Evolutionary conservation across 2,888 invertebrate species (phyloP).

Genomic region (Noctuana brunneofusca): DNA sequence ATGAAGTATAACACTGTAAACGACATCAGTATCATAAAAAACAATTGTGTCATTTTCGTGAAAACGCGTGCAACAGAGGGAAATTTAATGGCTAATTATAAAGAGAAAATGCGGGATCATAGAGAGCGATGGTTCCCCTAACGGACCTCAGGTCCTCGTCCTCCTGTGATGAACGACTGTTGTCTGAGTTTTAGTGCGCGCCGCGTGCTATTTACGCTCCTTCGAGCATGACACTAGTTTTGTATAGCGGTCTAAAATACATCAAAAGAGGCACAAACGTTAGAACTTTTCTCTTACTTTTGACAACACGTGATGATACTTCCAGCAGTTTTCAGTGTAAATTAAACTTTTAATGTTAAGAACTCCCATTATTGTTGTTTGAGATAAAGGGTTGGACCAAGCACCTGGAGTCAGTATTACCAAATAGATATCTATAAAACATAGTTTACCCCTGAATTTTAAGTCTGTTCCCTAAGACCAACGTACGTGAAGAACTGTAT

Average conservation of each 20-base stretch:
- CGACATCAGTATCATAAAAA: slow-evolving; percentile 6
- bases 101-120: slow-evolving; percentile 13
- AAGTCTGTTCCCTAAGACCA: too few relatives aligned
- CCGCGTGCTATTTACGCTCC: slow-evolving; percentile 66
- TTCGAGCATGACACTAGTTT: slow-evolving; percentile 8
- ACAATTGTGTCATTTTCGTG: slow-evolving; percentile 7
- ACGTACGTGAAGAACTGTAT: too few relatives aligned
- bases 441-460: too few relatives aligned
- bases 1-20: neutral
- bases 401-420: too few relatives aligned
- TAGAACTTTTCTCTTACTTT: too few relatives aligned
- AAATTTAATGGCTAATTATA: slow-evolving; percentile 20
- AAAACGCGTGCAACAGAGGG: neutral
- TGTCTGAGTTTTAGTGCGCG: slow-evolving; percentile 61
- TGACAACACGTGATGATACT: too few relatives aligned
- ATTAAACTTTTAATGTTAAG: too few relatives aligned
- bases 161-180: slow-evolving; percentile 68
- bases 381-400: too few relatives aligned
- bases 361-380: too few relatives aligned
- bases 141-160: slow-evolving; percentile 12
- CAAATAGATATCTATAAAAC: too few relatives aligned
- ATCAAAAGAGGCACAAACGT: too few relatives aligned
- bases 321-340: too few relatives aligned
- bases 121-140: slow-evolving; percentile 12
- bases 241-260: neutral